Evolutionary conservation across 2,797 vertebrate species (phyloP), one percentile per base, ranked within the genome.

Genomic region (Pseudomugil tenellus): DNA sequence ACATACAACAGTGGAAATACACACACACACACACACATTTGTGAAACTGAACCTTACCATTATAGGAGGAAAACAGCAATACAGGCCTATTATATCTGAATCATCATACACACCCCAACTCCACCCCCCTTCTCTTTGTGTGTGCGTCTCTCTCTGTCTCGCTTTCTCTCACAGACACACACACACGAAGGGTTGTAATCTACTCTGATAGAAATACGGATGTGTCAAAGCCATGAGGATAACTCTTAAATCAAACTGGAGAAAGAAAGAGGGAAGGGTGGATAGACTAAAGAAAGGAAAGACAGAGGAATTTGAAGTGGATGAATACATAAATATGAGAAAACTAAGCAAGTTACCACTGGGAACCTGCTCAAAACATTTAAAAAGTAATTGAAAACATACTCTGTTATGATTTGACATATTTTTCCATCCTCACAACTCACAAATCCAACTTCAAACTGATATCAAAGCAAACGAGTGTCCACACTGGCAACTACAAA

Each of bases 161-260:
- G 7, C 34, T 34, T 10, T 11, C 34, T 37, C 35, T 37, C 74
- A 60, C 75, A 55, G 69, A 43, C 14, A 28, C 58, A 68, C 37
- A 39, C 54, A 66, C 79, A 79, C 51, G 70, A 29, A 75, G 90
- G 95, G 88, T 95, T 96, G 94, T 96, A 98, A 97, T 97, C 95
- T 94, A 94, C 76, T 93, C 93, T 95, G 96, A 96, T 95, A 96
- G 96, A 97, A 98, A 98, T 96, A 96, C 94, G 89, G 94, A 96
- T 95, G 95, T 98, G 97, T 98, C 97, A 98, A 92, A 96, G 94
- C 93, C 88, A 93, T 88, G 91, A 95, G 94, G 94, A 90, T 91
- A 96, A 95, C 95, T 96, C 95, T 95, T 97, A 97, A 96, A 98
- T 98, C 96, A 98, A 93, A 91, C 87, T 63, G 68, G 63, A 37